These are phyloP conservation scores for Rhinopithecus roxellana DNA, from an alignment of 2,113 vertebrate genomes.

Conservation along the genomic window DNA sequence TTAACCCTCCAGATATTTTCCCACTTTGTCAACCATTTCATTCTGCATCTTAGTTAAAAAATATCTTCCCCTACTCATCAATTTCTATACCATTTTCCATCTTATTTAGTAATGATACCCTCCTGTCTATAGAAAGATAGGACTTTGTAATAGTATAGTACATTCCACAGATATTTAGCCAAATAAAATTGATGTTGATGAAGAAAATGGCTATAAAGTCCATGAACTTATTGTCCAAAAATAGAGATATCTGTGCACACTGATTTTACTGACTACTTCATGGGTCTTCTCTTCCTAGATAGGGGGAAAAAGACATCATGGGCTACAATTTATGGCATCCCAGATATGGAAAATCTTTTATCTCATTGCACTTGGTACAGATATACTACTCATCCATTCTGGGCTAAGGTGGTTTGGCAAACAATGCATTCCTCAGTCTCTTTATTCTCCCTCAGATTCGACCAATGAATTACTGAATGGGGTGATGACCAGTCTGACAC, in stretches of 20 bases:
- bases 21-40: slow-evolving; percentile 27
- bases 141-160: background rate
- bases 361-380: background rate
- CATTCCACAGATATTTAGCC: slow-evolving; percentile 3
- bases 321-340: background rate
- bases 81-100: background rate
- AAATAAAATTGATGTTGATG: slow-evolving; percentile 2
- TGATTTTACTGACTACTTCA: background rate
- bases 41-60: background rate
- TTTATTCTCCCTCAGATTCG: background rate
- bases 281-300: background rate
- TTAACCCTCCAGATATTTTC: slow-evolving; percentile 28
- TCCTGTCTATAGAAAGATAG: background rate
- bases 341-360: background rate
- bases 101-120: slow-evolving; percentile 6
- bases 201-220: background rate
- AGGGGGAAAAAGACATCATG: background rate
- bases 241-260: background rate
- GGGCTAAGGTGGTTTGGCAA: background rate
- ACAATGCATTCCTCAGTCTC: background rate
- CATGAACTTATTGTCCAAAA: background rate
- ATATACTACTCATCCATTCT: background rate
- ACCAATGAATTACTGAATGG: background rate
- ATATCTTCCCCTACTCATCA: background rate
- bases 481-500: background rate